phyloP scores from a whole-genome alignment of 2,113 vertebrate species.

The Takifugu bimaculatus region DNA sequence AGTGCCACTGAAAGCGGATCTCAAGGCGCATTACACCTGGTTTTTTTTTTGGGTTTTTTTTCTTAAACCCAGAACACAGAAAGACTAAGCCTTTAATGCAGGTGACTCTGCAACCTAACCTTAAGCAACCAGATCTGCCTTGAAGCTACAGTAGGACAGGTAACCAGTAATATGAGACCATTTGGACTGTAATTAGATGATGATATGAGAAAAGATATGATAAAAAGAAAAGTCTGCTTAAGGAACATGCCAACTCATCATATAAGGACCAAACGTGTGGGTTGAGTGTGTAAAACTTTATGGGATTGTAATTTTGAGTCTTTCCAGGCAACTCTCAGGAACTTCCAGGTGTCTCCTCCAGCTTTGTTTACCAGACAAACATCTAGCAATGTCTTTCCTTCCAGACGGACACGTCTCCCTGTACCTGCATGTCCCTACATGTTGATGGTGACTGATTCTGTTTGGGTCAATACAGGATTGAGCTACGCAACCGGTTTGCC shows the following conservation, averaged over 20 bases:
- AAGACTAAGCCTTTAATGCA: neutral
- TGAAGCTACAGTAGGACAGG: neutral
- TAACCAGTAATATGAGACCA: neutral
- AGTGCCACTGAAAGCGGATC: neutral
- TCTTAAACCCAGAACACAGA: neutral
- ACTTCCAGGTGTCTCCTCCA: neutral
- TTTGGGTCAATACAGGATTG: neutral
- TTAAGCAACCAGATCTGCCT: neutral
- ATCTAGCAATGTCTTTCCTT: too few species aligned
- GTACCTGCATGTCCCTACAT: neutral
- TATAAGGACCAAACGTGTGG: too few species aligned
- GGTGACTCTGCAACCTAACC: conserved; percentile 7
- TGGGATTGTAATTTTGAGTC: neutral
- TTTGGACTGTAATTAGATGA: too few species aligned
- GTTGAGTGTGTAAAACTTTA: too few species aligned
- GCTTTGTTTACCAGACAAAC: neutral
- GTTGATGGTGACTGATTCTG: conserved; percentile 9
- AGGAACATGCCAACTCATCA: neutral
- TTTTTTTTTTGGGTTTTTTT: neutral
- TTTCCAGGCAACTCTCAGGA: neutral
- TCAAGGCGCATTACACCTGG: neutral
- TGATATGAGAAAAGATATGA: neutral
- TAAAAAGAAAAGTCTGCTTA: neutral
- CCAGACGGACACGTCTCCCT: neutral
- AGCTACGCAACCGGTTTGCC: conserved; percentile 7